These are phyloP conservation scores for Lasioglossum oenotherae DNA, from an alignment of 2,888 invertebrate genomes.

Conservation along the genomic window DNA sequence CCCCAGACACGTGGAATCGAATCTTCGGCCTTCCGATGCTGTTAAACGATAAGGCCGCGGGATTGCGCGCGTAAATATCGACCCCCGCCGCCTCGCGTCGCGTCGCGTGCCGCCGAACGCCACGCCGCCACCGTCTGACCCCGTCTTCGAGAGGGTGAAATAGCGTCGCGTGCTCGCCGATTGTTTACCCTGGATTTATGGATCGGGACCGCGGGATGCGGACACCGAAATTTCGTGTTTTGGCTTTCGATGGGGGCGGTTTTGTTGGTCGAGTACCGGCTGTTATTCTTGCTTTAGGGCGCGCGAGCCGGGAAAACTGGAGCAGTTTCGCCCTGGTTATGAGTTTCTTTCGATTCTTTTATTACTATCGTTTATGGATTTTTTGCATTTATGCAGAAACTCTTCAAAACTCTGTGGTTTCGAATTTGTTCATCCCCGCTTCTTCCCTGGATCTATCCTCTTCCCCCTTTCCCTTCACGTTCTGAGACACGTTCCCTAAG, in stretches of 20 bases:
- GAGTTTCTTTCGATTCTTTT: neutral
- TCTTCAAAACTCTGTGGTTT: too few relatives aligned
- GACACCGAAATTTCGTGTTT: neutral
- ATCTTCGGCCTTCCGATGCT: conserved; percentile 30
- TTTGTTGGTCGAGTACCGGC: neutral
- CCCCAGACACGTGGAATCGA: conserved; percentile 36
- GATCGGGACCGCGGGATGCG: neutral
- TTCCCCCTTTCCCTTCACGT: too few relatives aligned
- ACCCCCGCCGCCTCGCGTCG: neutral
- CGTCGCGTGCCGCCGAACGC: conserved; percentile 1
- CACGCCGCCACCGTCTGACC: neutral
- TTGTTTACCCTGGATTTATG: conserved; percentile 1
- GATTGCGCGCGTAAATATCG: conserved; percentile 38
- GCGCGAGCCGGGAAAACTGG: neutral
- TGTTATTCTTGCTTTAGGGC: neutral
- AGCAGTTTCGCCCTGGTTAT: neutral
- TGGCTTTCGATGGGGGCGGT: neutral
- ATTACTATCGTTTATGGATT: neutral
- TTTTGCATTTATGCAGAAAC: neutral
- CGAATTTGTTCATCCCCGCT: too few relatives aligned
- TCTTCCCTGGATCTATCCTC: too few relatives aligned
- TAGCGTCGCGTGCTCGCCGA: neutral
- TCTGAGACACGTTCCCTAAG: neutral
- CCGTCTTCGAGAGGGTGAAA: neutral
- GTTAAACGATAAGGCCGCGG: conserved; percentile 43